Conservation (phyloP, 2,113 vertebrate species). For the Scopus umbretta region DNA sequence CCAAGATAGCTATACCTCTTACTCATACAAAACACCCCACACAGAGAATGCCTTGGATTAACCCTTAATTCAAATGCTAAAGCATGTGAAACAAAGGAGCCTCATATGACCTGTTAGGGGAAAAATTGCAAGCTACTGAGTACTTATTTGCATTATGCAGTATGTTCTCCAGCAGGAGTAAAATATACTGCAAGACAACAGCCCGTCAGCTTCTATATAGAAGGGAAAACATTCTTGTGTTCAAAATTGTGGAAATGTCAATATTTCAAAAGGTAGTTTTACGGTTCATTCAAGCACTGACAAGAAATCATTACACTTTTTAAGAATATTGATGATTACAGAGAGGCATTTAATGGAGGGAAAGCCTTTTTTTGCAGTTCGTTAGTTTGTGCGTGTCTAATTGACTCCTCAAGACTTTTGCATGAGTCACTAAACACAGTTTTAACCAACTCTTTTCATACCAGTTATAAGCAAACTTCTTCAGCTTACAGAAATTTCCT, state of each 20-base stretch:
- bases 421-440: slow-evolving; percentile 66
- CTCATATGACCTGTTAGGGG: neutral
- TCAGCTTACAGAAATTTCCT: neutral
- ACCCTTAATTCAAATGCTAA: neutral
- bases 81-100: neutral
- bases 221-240: slow-evolving; percentile 63
- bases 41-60: neutral
- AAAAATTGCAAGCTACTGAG: neutral
- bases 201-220: slow-evolving; percentile 56
- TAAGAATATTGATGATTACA: slow-evolving; percentile 71
- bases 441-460: slow-evolving; percentile 33
- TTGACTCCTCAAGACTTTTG: slow-evolving; percentile 72
- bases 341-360: slow-evolving; percentile 70
- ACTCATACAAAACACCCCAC: neutral
- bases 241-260: slow-evolving; percentile 79
- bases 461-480: neutral
- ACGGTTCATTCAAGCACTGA: slow-evolving; percentile 76
- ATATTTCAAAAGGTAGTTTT: slow-evolving; percentile 80
- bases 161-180: neutral
- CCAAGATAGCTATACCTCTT: neutral
- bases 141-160: neutral
- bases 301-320: slow-evolving; percentile 80
- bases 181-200: slow-evolving; percentile 39
- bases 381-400: slow-evolving; percentile 76
- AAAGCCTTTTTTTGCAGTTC: slow-evolving; percentile 71